Percentiles rank a stretch among this genome's conserved stretches.
Evolutionary conservation across 2,888 invertebrate species (phyloP).

Genomic region (Acleris cristana): DNA sequence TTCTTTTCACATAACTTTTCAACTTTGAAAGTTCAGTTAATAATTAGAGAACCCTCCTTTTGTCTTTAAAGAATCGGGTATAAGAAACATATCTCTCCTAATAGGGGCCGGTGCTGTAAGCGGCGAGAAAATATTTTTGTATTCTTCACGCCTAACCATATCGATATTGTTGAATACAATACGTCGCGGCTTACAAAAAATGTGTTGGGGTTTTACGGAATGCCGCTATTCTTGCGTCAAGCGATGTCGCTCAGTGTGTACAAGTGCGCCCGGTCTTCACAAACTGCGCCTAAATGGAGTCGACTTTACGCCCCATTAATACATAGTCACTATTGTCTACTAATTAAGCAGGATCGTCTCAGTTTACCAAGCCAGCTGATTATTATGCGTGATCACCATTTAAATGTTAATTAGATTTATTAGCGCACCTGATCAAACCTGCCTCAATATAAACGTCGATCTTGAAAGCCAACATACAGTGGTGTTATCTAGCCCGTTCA

Average conservation of each 20-base stretch:
- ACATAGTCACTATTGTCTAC: conserved; percentile 70
- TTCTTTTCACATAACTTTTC: too few species aligned
- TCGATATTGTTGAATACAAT: conserved; percentile 7
- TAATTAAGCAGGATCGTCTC: conserved; percentile 74
- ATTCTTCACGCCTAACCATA: conserved; percentile 4
- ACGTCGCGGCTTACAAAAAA: conserved; percentile 13
- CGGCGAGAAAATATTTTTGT: not conserved
- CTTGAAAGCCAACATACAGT: conserved; percentile 51
- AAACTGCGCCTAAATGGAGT: conserved; percentile 54
- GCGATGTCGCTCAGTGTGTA: conserved; percentile 55
- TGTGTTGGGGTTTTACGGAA: conserved; percentile 17
- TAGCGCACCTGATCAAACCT: conserved; percentile 74
- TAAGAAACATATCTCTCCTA: not conserved
- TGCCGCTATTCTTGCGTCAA: conserved; percentile 55
- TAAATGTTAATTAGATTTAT: conserved; percentile 82
- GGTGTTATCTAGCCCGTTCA: conserved; percentile 48
- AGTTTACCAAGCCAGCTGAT: conserved; percentile 76
- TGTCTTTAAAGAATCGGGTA: too few species aligned
- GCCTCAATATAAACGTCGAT: conserved; percentile 50
- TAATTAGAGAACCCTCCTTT: too few species aligned
- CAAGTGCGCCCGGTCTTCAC: conserved; percentile 64
- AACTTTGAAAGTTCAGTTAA: too few species aligned
- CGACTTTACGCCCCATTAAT: conserved; percentile 66
- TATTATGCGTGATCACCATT: conserved; percentile 82
- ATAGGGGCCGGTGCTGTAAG: not conserved